phyloP scores from a whole-genome alignment of 2,797 vertebrate genomes.

The Sorex maritimensis region DNA sequence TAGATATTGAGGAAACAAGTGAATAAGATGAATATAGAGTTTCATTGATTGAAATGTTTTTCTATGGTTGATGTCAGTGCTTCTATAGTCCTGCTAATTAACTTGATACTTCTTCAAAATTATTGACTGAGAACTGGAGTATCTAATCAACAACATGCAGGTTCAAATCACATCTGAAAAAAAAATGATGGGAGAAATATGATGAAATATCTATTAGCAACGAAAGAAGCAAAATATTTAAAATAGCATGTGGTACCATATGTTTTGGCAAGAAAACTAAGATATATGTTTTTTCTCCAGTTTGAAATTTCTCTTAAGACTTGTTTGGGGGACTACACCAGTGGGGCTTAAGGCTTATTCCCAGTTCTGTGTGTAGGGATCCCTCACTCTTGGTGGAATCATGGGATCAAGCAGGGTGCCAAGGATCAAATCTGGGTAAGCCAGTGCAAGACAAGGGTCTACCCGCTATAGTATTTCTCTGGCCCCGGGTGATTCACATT shows the following conservation, averaged over 20 bases:
- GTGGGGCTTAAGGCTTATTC: too few species aligned
- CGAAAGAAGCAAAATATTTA: conserved; percentile 39
- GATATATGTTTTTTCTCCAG: neutral
- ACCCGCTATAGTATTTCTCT: too few species aligned
- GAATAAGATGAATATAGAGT: neutral
- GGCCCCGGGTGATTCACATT: too few species aligned
- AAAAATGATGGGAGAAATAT: neutral
- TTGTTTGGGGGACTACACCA: too few species aligned
- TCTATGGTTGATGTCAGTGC: neutral
- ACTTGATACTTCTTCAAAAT: neutral
- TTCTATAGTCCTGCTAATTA: neutral
- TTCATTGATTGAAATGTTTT: conserved; percentile 29
- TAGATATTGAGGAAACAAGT: neutral
- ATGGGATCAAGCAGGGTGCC: too few species aligned
- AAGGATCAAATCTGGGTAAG: too few species aligned
- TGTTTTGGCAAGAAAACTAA: neutral
- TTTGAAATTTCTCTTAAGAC: neutral
- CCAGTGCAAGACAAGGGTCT: too few species aligned
- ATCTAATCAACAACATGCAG: neutral
- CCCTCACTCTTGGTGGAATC: too few species aligned
- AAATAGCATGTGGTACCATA: neutral
- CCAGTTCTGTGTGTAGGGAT: too few species aligned
- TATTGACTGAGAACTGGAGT: neutral
- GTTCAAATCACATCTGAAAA: conserved; percentile 33
- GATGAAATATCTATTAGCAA: neutral